Conservation (phyloP, 1,140 invertebrate genomes). For the Neodiprion lecontei region DNA sequence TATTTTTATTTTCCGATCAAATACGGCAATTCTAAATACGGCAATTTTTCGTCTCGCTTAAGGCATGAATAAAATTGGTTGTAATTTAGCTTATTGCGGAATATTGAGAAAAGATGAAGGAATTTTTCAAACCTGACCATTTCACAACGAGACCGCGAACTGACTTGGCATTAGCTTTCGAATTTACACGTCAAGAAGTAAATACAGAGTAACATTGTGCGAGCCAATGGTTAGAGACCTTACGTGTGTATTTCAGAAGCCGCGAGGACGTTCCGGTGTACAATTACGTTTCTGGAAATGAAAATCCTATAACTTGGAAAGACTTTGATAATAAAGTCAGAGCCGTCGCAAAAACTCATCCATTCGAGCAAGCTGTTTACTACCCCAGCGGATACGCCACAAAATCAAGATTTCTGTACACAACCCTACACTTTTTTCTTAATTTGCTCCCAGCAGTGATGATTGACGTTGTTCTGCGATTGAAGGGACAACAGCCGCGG, state of each 20-base stretch:
- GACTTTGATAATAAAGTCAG: background rate
- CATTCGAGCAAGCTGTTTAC: background rate
- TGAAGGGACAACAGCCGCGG: constrained; percentile 69
- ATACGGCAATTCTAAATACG: too few species aligned
- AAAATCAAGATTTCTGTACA: background rate
- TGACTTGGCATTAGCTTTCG: too few species aligned
- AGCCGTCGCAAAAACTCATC: background rate
- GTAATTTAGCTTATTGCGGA: too few species aligned
- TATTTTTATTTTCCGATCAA: too few species aligned
- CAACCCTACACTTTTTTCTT: constrained; percentile 54
- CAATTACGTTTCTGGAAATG: constrained; percentile 23
- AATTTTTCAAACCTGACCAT: too few species aligned
- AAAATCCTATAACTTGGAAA: constrained; percentile 25
- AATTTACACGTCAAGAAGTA: too few species aligned
- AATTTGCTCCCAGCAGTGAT: constrained; percentile 69
- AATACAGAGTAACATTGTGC: too few species aligned
- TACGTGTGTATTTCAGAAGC: background rate
- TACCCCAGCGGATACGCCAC: background rate
- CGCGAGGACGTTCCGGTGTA: constrained; percentile 16
- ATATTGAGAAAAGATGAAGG: too few species aligned
- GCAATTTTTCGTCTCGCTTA: too few species aligned
- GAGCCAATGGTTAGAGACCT: too few species aligned
- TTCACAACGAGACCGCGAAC: too few species aligned
- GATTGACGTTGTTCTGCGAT: constrained; percentile 62
- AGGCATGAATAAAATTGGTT: too few species aligned